phyloP scores from a whole-genome alignment of 2,113 vertebrate species.

The Vicugna pacos region DNA sequence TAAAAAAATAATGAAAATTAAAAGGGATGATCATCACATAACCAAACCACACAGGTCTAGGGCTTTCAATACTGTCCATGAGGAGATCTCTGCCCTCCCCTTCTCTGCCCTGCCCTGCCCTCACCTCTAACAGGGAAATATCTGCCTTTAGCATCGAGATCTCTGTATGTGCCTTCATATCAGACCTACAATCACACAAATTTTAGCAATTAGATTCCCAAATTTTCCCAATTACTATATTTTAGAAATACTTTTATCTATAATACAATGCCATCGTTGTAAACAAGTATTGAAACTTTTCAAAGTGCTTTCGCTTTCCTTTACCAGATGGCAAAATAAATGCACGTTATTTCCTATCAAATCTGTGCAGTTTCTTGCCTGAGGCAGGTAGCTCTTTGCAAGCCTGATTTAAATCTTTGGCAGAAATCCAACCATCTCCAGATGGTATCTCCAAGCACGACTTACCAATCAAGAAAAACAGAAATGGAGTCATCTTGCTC shows the following conservation, averaged over 20 bases:
- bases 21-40: neutral
- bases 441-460: slow-evolving; percentile 54
- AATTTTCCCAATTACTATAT: neutral
- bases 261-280: neutral
- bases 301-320: slow-evolving; percentile 43
- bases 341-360: slow-evolving; percentile 22
- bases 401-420: slow-evolving; percentile 71
- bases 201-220: slow-evolving; percentile 24
- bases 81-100: neutral
- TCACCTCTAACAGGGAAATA: neutral
- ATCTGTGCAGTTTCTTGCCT: slow-evolving; percentile 50
- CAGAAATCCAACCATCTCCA: slow-evolving; percentile 67
- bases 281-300: slow-evolving; percentile 54
- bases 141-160: neutral
- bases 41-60: neutral
- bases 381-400: slow-evolving; percentile 67
- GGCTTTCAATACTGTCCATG: neutral
- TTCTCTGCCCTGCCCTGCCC: neutral
- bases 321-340: slow-evolving; percentile 58
- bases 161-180: neutral
- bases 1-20: slow-evolving; percentile 26
- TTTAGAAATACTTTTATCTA: slow-evolving; percentile 36
- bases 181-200: slow-evolving; percentile 2
- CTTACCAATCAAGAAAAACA: slow-evolving; percentile 56
- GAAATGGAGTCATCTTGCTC: slow-evolving; percentile 52